phyloP scores from a whole-genome alignment of 2,113 vertebrate genomes.

The Aythya baeri region DNA sequence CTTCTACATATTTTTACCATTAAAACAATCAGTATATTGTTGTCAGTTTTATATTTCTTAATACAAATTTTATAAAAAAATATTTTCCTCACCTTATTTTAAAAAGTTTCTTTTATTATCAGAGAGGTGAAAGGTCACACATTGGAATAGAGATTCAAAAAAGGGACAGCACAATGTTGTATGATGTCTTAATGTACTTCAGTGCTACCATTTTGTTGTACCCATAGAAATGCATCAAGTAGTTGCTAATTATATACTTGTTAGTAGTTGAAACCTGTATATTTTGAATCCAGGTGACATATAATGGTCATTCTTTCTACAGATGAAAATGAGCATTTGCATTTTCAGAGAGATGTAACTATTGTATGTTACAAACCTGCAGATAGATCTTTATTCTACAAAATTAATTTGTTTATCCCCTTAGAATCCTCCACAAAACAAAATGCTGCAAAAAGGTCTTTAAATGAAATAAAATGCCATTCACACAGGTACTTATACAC shows the following conservation, averaged over 20 bases:
- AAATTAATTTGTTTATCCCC: neutral
- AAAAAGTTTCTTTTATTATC: conserved; percentile 76
- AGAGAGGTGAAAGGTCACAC: conserved; percentile 61
- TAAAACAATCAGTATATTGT: conserved; percentile 46
- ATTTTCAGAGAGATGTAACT: neutral
- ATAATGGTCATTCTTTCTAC: neutral
- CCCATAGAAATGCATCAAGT: neutral
- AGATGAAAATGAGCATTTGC: neutral
- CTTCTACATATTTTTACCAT: conserved; percentile 66
- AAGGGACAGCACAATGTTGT: conserved; percentile 7
- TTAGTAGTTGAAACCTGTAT: neutral
- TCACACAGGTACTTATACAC: neutral
- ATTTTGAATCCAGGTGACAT: neutral
- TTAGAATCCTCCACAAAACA: neutral
- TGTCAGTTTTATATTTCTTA: conserved; percentile 45
- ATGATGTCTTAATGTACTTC: neutral
- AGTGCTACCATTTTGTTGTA: neutral
- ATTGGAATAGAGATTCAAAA: conserved; percentile 19
- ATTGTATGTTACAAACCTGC: neutral
- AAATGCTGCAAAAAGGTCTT: neutral
- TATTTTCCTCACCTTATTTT: conserved; percentile 76
- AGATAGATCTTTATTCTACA: conserved; percentile 5
- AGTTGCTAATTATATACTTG: neutral
- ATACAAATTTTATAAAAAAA: conserved; percentile 71
- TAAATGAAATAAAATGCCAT: neutral